Evolutionary conservation across 2,113 vertebrate species (phyloP), one percentile per base, ranked within the genome.

Genomic region (Odontesthes bonariensis): DNA sequence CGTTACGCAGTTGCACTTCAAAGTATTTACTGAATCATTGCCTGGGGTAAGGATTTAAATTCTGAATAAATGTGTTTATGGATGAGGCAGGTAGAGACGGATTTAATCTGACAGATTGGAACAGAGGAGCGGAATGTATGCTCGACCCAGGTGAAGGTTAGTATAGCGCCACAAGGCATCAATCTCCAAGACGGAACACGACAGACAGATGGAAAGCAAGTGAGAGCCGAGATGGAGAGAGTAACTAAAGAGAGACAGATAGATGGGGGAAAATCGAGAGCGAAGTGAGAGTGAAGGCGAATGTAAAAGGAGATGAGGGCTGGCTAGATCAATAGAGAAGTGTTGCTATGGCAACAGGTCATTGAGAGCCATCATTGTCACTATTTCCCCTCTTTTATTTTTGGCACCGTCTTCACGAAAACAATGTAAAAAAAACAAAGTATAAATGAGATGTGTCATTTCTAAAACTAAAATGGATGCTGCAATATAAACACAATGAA

Each of bases 271-370:
- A 66, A 84, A 76, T 73, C 84, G 79, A 68, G 84, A 76, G 67
- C 12, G 46, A 86, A 88, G 82, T 73, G 79, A 79, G 74, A 81
- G 79, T 82, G 83, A 90, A 85, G 70, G 79, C 64, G 14, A 85
- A 77, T 74, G 82, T 81, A 82, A 88, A 88, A 81, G 73, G 71
- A 84, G 82, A 88, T 77, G 83, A 82, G 86, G 80, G 75, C 56
- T 81, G 80, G 79, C 80, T 72, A 79, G 88, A 92, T 93, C 90
- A 91, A 92, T 92, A 90, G 81, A 86, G 82, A 86, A 73, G 73
- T 55, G 91, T 92, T 92, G 72, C 90, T 77, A 92, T 93, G 89
- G 88, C 90, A 92, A 92, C 91, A 82, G 74, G 87, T 92, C 79
- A 89, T 86, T 74, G 78, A 84, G 74, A 87, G 83, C 65, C 88